These are phyloP conservation scores for Atrina japonica DNA, from an alignment of 2,888 invertebrate genomes.

Conservation along the genomic window DNA sequence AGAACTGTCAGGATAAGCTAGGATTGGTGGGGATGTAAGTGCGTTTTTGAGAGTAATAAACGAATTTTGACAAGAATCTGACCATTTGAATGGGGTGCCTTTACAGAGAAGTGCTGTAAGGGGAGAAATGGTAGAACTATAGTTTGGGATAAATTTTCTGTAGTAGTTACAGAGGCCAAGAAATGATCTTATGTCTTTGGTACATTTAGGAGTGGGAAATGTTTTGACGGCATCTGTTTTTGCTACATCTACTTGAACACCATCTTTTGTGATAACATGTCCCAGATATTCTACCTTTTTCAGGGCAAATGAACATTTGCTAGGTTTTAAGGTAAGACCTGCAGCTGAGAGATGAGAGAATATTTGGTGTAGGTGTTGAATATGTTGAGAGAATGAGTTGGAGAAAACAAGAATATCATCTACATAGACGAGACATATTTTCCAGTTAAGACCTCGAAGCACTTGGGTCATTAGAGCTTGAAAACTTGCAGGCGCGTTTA, in stretches of 20 bases:
- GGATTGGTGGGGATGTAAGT: slow-evolving; percentile 21
- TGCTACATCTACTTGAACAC: slow-evolving; percentile 28
- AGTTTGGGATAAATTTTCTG: slow-evolving; percentile 38
- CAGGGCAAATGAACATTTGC: slow-evolving; percentile 42
- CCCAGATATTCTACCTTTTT: slow-evolving; percentile 42
- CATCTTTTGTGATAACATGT: too few relatives aligned
- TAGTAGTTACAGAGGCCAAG: too few relatives aligned
- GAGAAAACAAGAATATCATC: too few relatives aligned
- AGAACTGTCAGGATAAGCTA: slow-evolving; percentile 18
- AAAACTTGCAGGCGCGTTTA: slow-evolving; percentile 45
- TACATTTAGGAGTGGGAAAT: slow-evolving; percentile 31
- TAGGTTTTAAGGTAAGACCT: slow-evolving; percentile 40
- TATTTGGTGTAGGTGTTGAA: slow-evolving; percentile 38
- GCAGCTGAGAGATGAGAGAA: slow-evolving; percentile 36
- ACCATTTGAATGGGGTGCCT: slow-evolving; percentile 39
- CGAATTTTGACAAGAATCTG: slow-evolving; percentile 22
- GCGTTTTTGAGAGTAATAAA: slow-evolving; percentile 26
- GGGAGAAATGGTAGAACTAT: slow-evolving; percentile 34
- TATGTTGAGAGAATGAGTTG: slow-evolving; percentile 35
- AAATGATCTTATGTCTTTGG: too few relatives aligned
- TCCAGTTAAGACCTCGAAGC: too few relatives aligned
- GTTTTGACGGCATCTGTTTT: slow-evolving; percentile 36
- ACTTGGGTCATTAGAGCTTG: too few relatives aligned
- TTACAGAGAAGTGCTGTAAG: slow-evolving; percentile 37
- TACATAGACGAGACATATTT: too few relatives aligned